Evolutionary conservation across 2,888 invertebrate species (phyloP).

Genomic region (Aricia artaxerxes): DNA sequence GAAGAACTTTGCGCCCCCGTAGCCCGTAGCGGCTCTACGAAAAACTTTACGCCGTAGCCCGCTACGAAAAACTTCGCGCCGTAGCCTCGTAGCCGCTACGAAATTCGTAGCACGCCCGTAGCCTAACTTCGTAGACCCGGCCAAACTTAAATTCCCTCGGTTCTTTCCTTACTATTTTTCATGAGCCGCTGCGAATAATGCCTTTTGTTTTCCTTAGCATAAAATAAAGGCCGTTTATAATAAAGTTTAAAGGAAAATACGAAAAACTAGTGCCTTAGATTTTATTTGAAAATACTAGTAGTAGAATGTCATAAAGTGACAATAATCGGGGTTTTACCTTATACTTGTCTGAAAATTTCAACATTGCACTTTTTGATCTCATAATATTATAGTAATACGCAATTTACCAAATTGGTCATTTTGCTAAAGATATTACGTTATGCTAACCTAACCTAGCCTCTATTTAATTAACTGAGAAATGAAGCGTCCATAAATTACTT

Average conservation of each 20-base stretch:
- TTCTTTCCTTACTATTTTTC: conserved; percentile 15
- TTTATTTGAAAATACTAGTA: no score
- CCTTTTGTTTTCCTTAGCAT: neutral
- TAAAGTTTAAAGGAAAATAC: neutral
- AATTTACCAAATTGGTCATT: no score
- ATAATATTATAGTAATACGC: neutral
- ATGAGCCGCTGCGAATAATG: neutral
- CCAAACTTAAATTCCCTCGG: conserved; percentile 1
- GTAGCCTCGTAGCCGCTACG: neutral
- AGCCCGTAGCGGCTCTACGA: neutral
- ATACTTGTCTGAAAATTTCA: neutral
- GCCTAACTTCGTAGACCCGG: neutral
- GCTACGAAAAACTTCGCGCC: neutral
- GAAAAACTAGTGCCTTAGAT: no score
- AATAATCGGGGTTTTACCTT: no score
- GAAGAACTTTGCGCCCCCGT: neutral
- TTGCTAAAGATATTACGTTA: neutral
- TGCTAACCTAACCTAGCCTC: neutral
- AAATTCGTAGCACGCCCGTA: conserved; percentile 6
- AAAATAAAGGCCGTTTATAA: neutral
- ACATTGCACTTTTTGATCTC: neutral
- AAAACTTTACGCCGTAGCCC: neutral
- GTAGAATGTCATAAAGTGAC: no score
- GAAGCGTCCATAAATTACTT: neutral
- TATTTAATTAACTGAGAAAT: neutral